Conservation (phyloP, 2,888 invertebrate species). For the Melipona bicolor region DNA sequence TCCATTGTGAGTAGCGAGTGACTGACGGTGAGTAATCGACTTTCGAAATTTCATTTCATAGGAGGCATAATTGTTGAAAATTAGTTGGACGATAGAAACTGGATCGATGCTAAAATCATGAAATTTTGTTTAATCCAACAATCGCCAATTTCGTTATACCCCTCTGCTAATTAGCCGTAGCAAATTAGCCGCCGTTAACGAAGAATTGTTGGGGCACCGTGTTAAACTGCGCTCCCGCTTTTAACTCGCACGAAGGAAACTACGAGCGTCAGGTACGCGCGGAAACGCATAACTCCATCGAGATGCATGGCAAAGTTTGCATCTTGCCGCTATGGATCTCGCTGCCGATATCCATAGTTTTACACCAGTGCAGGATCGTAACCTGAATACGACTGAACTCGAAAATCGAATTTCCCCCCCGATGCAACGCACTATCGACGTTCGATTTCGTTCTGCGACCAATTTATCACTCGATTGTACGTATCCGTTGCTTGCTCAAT, state of each 20-base stretch:
- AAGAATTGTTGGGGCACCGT: constrained; percentile 14
- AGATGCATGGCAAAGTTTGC: constrained; percentile 23
- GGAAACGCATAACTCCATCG: constrained; percentile 8
- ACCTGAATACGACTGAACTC: constrained; percentile 21
- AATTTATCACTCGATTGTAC: constrained; percentile 17
- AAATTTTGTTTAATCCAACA: not conserved
- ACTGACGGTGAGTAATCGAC: too few species aligned
- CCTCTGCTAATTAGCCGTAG: not conserved
- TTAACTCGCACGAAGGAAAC: not conserved
- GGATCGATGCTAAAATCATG: not conserved
- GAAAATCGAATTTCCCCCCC: constrained; percentile 22
- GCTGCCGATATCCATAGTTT: constrained; percentile 49
- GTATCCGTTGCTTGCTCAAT: constrained; percentile 12
- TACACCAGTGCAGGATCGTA: constrained; percentile 29
- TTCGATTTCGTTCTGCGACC: constrained; percentile 22
- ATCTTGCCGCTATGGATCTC: constrained; percentile 13
- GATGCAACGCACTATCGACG: constrained; percentile 20
- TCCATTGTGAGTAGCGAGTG: too few species aligned
- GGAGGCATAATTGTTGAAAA: not conserved
- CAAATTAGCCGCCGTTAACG: constrained; percentile 2
- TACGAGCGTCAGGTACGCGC: not conserved
- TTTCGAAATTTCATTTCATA: too few species aligned
- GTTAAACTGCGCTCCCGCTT: not conserved
- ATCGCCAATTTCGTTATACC: not conserved
- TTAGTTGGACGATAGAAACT: not conserved